Percentiles rank a stretch among this genome's conserved stretches.
phyloP scores from a whole-genome alignment of 2,888 invertebrate species.

The Crepidodera aurea region DNA sequence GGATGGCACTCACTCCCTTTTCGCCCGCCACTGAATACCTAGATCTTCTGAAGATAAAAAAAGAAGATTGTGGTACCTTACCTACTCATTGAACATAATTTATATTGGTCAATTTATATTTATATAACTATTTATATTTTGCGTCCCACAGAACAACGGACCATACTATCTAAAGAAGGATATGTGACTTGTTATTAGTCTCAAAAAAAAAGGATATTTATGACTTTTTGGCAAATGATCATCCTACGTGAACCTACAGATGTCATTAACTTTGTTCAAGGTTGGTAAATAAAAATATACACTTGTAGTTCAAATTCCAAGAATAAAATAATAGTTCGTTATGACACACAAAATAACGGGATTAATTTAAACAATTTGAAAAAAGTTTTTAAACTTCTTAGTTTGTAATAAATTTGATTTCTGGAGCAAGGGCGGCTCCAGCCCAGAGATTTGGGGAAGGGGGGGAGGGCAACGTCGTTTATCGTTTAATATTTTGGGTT shows the following conservation, averaged over 20 bases:
- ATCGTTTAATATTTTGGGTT: too few species aligned
- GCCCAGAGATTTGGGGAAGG: too few species aligned
- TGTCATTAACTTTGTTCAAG: slow-evolving; percentile 18
- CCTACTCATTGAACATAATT: too few species aligned
- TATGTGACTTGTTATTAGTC: background rate
- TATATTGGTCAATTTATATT: slow-evolving; percentile 2
- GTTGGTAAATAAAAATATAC: background rate
- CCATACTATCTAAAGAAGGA: background rate
- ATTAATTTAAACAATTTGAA: background rate
- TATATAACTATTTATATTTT: background rate
- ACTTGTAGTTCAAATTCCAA: background rate
- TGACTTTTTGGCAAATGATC: slow-evolving; percentile 16
- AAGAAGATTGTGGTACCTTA: too few species aligned
- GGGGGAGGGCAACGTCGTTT: too few species aligned
- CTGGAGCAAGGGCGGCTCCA: too few species aligned
- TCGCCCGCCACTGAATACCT: too few species aligned
- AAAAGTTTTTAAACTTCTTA: too few species aligned
- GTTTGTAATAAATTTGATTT: too few species aligned
- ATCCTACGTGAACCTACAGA: background rate
- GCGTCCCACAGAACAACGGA: slow-evolving; percentile 9
- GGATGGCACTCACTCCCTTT: too few species aligned
- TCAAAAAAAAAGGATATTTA: slow-evolving; percentile 12
- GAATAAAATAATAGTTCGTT: background rate
- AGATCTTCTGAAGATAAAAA: too few species aligned
- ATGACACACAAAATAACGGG: background rate